Evolutionary conservation across 2,888 invertebrate genomes (phyloP).

Genomic region (Agelastica alni): DNA sequence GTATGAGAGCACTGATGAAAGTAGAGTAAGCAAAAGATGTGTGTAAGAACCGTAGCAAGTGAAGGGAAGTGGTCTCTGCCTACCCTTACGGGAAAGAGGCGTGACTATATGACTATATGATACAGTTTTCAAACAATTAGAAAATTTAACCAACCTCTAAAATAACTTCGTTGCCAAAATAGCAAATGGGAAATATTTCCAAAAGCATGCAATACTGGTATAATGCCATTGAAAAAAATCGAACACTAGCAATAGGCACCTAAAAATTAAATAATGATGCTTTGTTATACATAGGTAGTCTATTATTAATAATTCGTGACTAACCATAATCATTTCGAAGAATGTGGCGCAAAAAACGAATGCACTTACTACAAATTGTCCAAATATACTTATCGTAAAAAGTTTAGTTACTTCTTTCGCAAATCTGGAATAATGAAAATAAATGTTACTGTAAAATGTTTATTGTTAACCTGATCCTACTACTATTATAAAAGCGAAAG

Average conservation of each 20-base stretch:
- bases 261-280: conserved; percentile 17
- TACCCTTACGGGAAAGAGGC: too few relatives aligned
- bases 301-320: conserved; percentile 1
- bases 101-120: too few relatives aligned
- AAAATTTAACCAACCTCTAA: conserved; percentile 61
- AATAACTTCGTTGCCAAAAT: conserved; percentile 63
- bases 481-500: too few relatives aligned
- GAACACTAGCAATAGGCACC: conserved; percentile 39
- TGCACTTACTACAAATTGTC: conserved; percentile 35
- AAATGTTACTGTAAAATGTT: too few relatives aligned
- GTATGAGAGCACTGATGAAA: too few relatives aligned
- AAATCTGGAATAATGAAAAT: conserved; percentile 29
- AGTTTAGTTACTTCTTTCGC: conserved; percentile 28
- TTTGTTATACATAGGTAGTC: conserved; percentile 2
- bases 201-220: conserved; percentile 63
- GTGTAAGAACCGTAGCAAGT: too few relatives aligned
- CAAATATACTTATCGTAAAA: conserved; percentile 30
- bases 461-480: too few relatives aligned
- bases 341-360: conserved; percentile 53
- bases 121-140: too few relatives aligned
- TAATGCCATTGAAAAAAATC: conserved; percentile 59
- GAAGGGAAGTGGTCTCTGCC: too few relatives aligned
- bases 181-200: conserved; percentile 63
- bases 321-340: conserved; percentile 51
- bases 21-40: too few relatives aligned